Conservation (phyloP, 1,140 invertebrate species). For the Cardiocondyla obscurior region DNA sequence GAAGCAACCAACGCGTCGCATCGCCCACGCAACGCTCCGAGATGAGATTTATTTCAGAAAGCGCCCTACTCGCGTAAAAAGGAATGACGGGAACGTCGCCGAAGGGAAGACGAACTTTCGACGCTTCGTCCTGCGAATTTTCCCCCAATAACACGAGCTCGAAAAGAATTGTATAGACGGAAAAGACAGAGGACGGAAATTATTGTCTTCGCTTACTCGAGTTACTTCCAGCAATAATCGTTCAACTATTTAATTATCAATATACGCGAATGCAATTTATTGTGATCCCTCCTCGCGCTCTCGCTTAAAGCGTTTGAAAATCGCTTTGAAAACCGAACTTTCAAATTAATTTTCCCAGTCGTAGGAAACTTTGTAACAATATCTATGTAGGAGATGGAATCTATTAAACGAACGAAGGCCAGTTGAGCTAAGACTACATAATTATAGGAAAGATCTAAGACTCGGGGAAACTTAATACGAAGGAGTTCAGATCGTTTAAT, state of each 20-base stretch:
- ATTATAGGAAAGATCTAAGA: not conserved
- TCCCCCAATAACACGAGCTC: constrained; percentile 9
- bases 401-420: not conserved
- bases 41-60: constrained; percentile 51
- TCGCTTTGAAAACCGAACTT: not conserved
- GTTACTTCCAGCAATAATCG: not conserved
- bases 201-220: constrained; percentile 5
- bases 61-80: constrained; percentile 35
- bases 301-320: not conserved
- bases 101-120: constrained; percentile 26
- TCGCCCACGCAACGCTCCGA: constrained; percentile 53
- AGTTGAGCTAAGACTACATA: not conserved
- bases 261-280: not conserved
- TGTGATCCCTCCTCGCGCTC: not conserved
- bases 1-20: constrained; percentile 51
- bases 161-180: constrained; percentile 5
- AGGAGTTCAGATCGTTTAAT: not conserved
- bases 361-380: not conserved
- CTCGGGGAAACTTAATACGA: not conserved
- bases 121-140: constrained; percentile 12
- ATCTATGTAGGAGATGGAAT: not conserved
- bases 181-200: constrained; percentile 6
- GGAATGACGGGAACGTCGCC: constrained; percentile 14
- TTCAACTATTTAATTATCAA: not conserved
- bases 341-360: not conserved